Percentiles rank a stretch among this genome's conserved stretches.
These are phyloP conservation scores for Lucilia sericata DNA, from an alignment of 1,140 invertebrate species.

Conservation along the genomic window DNA sequence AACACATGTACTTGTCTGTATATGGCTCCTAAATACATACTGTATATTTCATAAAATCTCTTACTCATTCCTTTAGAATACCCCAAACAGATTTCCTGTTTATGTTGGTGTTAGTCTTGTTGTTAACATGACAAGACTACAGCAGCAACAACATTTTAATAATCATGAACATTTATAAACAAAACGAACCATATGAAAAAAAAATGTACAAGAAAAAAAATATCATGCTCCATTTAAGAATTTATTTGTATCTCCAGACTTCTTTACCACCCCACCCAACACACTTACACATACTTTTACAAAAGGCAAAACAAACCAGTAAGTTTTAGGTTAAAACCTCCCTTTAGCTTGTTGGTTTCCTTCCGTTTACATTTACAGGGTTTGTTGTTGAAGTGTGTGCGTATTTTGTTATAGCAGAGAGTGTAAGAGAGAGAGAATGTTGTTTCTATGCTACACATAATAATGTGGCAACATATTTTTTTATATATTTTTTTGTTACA, in stretches of 20 bases:
- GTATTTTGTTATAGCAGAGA: not conserved
- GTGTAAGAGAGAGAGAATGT: not conserved
- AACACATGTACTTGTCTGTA: not conserved
- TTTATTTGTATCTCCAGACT: not conserved
- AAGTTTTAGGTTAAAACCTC: not conserved
- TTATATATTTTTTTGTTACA: not conserved
- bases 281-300: not conserved
- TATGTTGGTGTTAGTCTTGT: conserved; percentile 23
- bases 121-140: conserved; percentile 26
- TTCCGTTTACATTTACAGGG: too few relatives aligned
- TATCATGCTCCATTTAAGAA: conserved; percentile 10
- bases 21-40: too few relatives aligned
- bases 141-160: not conserved
- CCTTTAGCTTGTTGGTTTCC: not conserved
- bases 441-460: not conserved
- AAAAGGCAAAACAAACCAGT: too few relatives aligned
- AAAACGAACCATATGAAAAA: not conserved
- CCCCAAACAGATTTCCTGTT: not conserved
- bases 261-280: not conserved
- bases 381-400: not conserved
- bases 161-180: conserved; percentile 23
- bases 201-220: not conserved
- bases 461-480: conserved; percentile 29
- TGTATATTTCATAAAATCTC: not conserved
- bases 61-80: not conserved